Percentiles rank a stretch among this genome's conserved stretches.
These are phyloP conservation scores for Hipposideros larvatus DNA, from an alignment of 2,797 vertebrate species.

Conservation along the genomic window DNA sequence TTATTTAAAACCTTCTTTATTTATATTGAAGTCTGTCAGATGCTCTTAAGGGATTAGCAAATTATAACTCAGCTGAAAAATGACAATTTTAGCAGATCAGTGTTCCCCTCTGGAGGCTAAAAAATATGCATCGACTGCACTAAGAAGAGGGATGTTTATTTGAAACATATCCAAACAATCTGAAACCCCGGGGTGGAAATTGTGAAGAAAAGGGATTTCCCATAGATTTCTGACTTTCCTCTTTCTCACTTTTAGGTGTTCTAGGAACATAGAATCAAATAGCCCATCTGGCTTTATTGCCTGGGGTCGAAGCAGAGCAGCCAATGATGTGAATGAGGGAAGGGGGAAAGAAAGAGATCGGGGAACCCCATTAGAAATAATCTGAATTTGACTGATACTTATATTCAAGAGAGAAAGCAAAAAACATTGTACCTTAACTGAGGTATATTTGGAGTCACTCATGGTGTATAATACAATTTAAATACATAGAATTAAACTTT, in stretches of 20 bases:
- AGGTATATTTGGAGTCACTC: background rate
- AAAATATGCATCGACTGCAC: background rate
- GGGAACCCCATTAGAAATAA: background rate
- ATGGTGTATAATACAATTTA: background rate
- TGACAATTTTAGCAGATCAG: slow-evolving; percentile 60
- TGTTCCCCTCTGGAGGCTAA: slow-evolving; percentile 11
- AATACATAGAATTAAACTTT: background rate
- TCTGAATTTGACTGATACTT: background rate
- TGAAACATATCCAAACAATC: slow-evolving; percentile 63
- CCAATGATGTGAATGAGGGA: background rate
- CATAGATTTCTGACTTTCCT: background rate
- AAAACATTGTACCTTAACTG: background rate
- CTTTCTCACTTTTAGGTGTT: slow-evolving; percentile 20
- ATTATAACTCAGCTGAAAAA: slow-evolving; percentile 69
- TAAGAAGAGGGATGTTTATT: slow-evolving; percentile 58
- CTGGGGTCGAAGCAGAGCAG: background rate
- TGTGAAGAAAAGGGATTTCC: slow-evolving; percentile 9
- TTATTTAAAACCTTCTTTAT: slow-evolving; percentile 43
- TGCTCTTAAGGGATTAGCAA: slow-evolving; percentile 30
- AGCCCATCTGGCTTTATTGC: background rate
- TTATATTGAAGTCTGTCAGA: slow-evolving; percentile 44
- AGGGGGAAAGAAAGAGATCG: background rate
- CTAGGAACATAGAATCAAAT: background rate
- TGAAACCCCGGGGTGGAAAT: slow-evolving; percentile 39
- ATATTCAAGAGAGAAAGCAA: background rate